These are phyloP conservation scores for Cyanoderma ruficeps DNA, from an alignment of 2,113 vertebrate genomes.

Conservation along the genomic window DNA sequence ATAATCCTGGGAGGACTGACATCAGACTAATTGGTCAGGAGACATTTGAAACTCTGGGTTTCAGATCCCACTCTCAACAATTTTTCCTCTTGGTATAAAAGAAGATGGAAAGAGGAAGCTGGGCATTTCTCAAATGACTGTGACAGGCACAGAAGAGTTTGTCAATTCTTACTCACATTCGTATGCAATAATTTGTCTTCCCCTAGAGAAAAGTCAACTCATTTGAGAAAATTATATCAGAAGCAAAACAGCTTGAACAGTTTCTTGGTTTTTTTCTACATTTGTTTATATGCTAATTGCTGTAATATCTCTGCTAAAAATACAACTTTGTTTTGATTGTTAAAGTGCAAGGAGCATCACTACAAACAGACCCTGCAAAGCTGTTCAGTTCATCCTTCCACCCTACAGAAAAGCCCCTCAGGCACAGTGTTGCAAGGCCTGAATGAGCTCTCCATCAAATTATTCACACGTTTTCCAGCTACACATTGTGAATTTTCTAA, in stretches of 20 bases:
- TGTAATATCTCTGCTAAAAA: slow-evolving; percentile 11
- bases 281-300: not conserved
- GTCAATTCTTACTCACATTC: not conserved
- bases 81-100: not conserved
- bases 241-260: not conserved
- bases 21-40: not conserved
- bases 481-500: not conserved
- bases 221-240: not conserved
- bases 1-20: not conserved
- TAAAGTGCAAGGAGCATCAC: not conserved
- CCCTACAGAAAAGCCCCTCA: not conserved
- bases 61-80: not conserved
- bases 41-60: not conserved
- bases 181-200: not conserved
- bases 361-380: not conserved
- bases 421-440: not conserved
- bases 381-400: not conserved
- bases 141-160: not conserved
- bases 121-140: not conserved
- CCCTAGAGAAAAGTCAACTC: not conserved
- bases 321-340: not conserved
- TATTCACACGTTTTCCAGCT: fast-evolving
- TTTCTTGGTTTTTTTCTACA: not conserved
- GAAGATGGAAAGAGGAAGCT: not conserved
- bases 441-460: not conserved